phyloP scores from a whole-genome alignment of 2,797 vertebrate genomes.

The Thalassophryne amazonica region DNA sequence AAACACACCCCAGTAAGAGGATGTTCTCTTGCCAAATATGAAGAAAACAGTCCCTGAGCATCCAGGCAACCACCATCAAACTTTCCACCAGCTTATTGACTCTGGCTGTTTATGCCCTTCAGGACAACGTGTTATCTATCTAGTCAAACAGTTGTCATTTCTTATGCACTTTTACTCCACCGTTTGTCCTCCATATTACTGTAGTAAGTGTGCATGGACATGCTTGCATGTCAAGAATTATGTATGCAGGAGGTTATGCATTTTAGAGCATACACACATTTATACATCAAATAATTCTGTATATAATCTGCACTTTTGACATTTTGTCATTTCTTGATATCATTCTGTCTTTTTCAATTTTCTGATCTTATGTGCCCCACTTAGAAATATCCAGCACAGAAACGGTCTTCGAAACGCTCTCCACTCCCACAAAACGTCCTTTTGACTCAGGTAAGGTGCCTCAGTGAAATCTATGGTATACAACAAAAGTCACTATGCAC shows the following conservation, averaged over 20 bases:
- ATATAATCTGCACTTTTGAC: neutral
- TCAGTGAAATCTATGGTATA: neutral
- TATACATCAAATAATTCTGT: neutral
- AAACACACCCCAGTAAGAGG: no score
- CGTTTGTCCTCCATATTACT: neutral
- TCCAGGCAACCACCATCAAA: no score
- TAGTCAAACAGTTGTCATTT: neutral
- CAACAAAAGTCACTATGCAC: no score
- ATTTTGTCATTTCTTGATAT: neutral
- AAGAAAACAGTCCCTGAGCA: no score
- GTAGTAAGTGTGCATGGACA: no score
- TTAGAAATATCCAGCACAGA: constrained; percentile 92
- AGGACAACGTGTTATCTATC: neutral
- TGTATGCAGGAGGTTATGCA: neutral
- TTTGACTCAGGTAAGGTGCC: constrained; percentile 89
- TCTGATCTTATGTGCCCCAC: neutral
- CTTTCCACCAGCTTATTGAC: constrained; percentile 1
- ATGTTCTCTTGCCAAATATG: no score
- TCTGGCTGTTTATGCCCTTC: constrained; percentile 4
- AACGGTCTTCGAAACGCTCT: constrained; percentile 88
- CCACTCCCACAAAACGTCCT: constrained; percentile 94
- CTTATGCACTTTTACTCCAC: neutral
- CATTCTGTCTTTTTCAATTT: neutral
- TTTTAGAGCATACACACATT: neutral
- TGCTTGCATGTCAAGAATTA: neutral